These are phyloP conservation scores for Helarctos malayanus DNA, from an alignment of 2,797 vertebrate species.

Conservation along the genomic window DNA sequence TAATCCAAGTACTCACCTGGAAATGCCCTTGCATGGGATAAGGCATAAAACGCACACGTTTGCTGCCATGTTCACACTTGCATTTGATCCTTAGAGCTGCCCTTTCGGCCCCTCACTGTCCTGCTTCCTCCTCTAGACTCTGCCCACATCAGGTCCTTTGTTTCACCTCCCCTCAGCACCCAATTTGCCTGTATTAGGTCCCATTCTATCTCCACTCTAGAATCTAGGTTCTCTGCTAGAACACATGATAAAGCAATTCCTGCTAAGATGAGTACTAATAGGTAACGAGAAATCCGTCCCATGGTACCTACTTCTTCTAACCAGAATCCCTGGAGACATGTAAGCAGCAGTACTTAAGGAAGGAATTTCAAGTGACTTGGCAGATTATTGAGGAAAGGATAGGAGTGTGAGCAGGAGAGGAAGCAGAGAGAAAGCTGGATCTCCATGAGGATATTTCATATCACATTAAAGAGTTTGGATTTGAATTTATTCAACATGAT, in stretches of 20 bases:
- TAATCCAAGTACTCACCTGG: not conserved
- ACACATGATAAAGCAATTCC: not conserved
- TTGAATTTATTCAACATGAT: not conserved
- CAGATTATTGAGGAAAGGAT: not conserved
- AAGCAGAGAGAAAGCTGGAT: not conserved
- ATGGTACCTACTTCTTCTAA: not conserved
- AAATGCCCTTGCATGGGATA: not conserved
- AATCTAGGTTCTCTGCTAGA: not conserved
- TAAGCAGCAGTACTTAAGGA: not conserved
- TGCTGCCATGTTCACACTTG: not conserved
- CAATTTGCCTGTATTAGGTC: not conserved
- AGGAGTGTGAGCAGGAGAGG: not conserved
- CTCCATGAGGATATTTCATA: not conserved
- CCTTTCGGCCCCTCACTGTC: not conserved
- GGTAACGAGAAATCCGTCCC: not conserved
- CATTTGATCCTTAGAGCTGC: not conserved
- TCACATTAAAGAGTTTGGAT: not conserved
- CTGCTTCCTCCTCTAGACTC: not conserved
- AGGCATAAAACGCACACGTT: not conserved
- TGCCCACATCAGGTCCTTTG: not conserved
- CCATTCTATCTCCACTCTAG: not conserved
- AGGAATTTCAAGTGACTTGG: slow-evolving; percentile 5
- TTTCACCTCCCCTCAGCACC: not conserved
- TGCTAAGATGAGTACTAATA: not conserved
- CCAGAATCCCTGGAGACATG: not conserved